Evolutionary conservation across 2,888 invertebrate species (phyloP).

Genomic region (Horisme vitalbata): DNA sequence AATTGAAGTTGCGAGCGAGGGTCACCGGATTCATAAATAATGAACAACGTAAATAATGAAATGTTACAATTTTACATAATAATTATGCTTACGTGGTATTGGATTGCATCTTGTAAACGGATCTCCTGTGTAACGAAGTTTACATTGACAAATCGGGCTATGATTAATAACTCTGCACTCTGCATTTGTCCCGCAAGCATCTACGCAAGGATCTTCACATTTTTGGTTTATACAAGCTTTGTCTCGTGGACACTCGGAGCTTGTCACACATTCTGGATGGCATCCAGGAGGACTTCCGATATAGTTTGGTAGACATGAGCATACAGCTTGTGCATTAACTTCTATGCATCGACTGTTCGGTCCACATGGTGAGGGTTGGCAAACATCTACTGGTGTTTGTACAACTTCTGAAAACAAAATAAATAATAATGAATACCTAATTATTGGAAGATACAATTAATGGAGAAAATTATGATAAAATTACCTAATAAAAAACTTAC

Average conservation of each 20-base stretch:
- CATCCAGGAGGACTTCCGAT: slow-evolving; percentile 89
- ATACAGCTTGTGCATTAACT: slow-evolving; percentile 88
- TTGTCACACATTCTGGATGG: slow-evolving; percentile 89
- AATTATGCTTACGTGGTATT: slow-evolving; percentile 80
- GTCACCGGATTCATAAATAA: no score
- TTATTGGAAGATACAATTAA: neutral
- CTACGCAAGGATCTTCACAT: slow-evolving; percentile 89
- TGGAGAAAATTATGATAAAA: neutral
- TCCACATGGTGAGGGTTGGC: slow-evolving; percentile 89
- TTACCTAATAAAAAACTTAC: slow-evolving; percentile 66
- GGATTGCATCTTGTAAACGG: slow-evolving; percentile 84
- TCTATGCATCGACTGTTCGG: slow-evolving; percentile 89
- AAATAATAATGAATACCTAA: slow-evolving; percentile 8
- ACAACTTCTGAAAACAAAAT: slow-evolving; percentile 47
- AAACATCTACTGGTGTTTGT: slow-evolving; percentile 76
- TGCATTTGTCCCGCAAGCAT: slow-evolving; percentile 86
- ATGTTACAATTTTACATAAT: no score
- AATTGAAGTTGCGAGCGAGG: no score
- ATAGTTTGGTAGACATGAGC: slow-evolving; percentile 88
- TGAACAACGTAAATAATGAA: no score
- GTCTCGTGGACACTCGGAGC: slow-evolving; percentile 88
- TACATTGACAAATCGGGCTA: slow-evolving; percentile 90
- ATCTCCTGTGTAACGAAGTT: slow-evolving; percentile 85
- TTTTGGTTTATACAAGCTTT: slow-evolving; percentile 90
- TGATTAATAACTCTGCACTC: slow-evolving; percentile 90